Conservation (phyloP, 2,888 invertebrate genomes). For the Xanthia icteritia region DNA sequence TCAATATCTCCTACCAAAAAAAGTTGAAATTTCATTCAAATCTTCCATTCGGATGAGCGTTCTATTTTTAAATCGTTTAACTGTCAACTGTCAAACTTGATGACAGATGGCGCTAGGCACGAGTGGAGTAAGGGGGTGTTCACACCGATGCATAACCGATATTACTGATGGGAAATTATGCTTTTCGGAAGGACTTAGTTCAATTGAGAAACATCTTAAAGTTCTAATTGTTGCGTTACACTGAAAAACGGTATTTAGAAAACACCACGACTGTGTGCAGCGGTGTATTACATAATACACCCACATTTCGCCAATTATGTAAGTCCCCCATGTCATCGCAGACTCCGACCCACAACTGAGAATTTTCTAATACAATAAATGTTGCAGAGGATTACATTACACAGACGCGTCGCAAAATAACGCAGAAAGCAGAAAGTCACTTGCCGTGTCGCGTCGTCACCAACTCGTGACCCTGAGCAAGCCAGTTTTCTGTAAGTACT, state of each 20-base stretch:
- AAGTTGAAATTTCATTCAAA: conserved; percentile 41
- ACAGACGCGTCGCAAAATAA: conserved; percentile 11
- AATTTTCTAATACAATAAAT: background rate
- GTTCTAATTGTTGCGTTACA: background rate
- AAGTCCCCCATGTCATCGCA: background rate
- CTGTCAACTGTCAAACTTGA: conserved; percentile 88
- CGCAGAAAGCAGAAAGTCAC: conserved; percentile 28
- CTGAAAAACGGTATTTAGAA: background rate
- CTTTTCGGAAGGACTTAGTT: background rate
- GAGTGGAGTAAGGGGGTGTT: conserved; percentile 63
- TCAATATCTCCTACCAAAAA: conserved; percentile 15
- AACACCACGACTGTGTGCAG: background rate
- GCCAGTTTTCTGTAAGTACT: conserved; percentile 57
- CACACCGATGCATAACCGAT: conserved; percentile 27
- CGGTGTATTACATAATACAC: too few relatives aligned
- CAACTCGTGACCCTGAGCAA: conserved; percentile 54
- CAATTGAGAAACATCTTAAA: background rate
- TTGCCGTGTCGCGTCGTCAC: conserved; percentile 28
- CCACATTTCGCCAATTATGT: background rate
- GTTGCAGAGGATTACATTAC: background rate
- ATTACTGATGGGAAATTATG: conserved; percentile 41
- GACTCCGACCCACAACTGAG: background rate
- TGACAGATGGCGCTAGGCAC: conserved; percentile 86
- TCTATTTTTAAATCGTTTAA: conserved; percentile 86
- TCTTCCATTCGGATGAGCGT: conserved; percentile 58